Base-by-base conservation (phyloP, 2,797 vertebrate species). In the Aythya fuligula region DNA sequence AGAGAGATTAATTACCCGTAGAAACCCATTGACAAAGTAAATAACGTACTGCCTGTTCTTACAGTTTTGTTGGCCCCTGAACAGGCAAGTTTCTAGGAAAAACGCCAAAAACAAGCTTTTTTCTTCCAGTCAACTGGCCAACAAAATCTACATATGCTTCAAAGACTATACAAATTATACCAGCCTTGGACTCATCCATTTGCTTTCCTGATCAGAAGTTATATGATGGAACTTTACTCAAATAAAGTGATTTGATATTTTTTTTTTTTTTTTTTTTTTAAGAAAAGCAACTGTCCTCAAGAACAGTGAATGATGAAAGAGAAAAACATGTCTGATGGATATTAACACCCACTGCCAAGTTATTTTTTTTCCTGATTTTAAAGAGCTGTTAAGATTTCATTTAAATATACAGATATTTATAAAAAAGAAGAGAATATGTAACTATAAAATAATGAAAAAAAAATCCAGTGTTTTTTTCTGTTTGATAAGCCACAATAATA, bases 1-100 rank as follows among this genome's bases (percentile, higher is more conserved):
- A 77, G 90, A 94, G 70, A 43, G 85, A 86, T 92, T 95, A 89
- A 96, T 95, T 94, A 96, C 34, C 70, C 5, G 0, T 25, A 90
- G 54, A 74, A 95, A 86, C 79, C 56, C 62, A 56, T 21, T 25
- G 39, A 81, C 72, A 88, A 92, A 91, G 66, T 84, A 94, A 95
- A 94, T 78, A 94, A 88, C 47, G 69, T 84, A 64, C 85, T 78
- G 91, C 47, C 70, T 91, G 85, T 92, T 95, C 85, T 45, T 84
- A 82, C 43, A n/a, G 75, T 51, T 89, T 21, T 89, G 21, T 56
- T 85, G 71, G 90, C 84, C 81, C 53, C 84, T 56, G 60, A 87
- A 83, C 56, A 83, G 74, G n/a, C 45, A 95, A 87, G 65, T 47
- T 85, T 76, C 88, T 61, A 95, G 69, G 64, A 79, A 79, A 51